These are phyloP conservation scores for Mesocricetus auratus DNA, from an alignment of 2,113 vertebrate species.

Conservation along the genomic window DNA sequence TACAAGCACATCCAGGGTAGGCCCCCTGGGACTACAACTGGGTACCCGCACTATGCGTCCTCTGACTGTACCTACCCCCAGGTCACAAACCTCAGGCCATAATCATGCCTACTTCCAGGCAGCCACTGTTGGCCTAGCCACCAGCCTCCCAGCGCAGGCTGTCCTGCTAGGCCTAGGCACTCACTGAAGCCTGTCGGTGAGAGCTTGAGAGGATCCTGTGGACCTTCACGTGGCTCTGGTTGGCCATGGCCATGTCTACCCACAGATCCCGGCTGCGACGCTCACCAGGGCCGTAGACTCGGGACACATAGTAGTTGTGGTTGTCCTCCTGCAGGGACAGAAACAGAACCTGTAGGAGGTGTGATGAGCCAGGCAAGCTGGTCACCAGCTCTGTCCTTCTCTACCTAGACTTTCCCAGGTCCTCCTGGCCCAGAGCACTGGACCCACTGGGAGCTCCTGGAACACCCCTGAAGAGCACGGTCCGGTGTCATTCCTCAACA, in stretches of 20 bases:
- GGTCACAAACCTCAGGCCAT: not conserved
- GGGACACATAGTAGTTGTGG: conserved; percentile 94
- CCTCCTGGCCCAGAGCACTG: not conserved
- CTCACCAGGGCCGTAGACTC: conserved; percentile 90
- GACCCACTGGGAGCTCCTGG: not conserved
- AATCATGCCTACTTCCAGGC: not conserved
- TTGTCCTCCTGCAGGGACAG: conserved; percentile 90
- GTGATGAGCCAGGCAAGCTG: not conserved
- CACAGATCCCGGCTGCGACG: conserved; percentile 88
- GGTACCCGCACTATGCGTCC: not conserved
- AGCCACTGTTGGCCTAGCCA: not conserved
- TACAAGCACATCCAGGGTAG: not conserved
- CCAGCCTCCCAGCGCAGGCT: not conserved
- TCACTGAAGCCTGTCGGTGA: conserved; percentile 96
- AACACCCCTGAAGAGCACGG: not conserved
- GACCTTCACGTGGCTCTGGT: conserved; percentile 90
- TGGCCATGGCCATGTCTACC: conserved; percentile 89
- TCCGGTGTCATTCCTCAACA: not conserved
- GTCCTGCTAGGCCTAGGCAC: conserved; percentile 47
- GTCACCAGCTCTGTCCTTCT: not conserved
- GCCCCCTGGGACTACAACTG: not conserved
- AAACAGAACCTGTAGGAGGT: not conserved
- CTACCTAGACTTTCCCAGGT: not conserved
- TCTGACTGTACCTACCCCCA: not conserved
- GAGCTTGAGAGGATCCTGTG: conserved; percentile 95